A percentile compares a stretch with the other conserved stretches of the same genome.
These are phyloP conservation scores for Acleris holmiana DNA, from an alignment of 2,888 invertebrate genomes.

Conservation along the genomic window DNA sequence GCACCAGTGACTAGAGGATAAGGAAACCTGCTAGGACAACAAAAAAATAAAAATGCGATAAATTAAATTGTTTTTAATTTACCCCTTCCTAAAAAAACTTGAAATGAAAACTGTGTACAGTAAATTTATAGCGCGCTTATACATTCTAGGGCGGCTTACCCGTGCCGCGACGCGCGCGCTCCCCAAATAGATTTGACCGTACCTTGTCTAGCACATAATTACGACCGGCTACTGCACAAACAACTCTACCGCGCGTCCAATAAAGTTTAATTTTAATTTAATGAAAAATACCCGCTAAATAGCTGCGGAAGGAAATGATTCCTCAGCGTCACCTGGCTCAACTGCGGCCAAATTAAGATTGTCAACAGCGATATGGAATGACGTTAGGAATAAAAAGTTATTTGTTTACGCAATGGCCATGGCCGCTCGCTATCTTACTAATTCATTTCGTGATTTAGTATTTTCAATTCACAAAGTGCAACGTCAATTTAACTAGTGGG, in stretches of 20 bases:
- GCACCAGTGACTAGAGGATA: conserved; percentile 29
- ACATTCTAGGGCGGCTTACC: conserved; percentile 51
- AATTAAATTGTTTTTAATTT: conserved; percentile 12
- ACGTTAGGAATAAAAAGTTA: background rate
- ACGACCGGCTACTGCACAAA: conserved; percentile 42
- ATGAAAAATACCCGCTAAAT: conserved; percentile 35
- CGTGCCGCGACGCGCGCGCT: conserved; percentile 46
- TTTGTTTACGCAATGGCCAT: background rate
- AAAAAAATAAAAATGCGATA: conserved; percentile 13
- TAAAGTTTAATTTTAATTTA: conserved; percentile 47
- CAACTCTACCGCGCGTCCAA: conserved; percentile 48
- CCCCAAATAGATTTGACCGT: conserved; percentile 72
- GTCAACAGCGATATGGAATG: background rate
- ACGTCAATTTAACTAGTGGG: no score
- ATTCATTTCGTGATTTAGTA: no score
- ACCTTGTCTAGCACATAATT: conserved; percentile 55
- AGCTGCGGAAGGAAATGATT: conserved; percentile 60
- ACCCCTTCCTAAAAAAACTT: no score
- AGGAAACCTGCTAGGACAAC: conserved; percentile 9
- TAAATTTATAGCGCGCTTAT: conserved; percentile 24
- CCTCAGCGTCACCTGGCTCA: conserved; percentile 51
- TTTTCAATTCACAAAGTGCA: no score
- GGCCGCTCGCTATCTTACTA: background rate
- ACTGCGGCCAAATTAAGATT: conserved; percentile 8
- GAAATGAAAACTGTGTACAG: background rate